Base-by-base conservation (phyloP, 1,140 invertebrate genomes). In the Leguminivora glycinivorella region DNA sequence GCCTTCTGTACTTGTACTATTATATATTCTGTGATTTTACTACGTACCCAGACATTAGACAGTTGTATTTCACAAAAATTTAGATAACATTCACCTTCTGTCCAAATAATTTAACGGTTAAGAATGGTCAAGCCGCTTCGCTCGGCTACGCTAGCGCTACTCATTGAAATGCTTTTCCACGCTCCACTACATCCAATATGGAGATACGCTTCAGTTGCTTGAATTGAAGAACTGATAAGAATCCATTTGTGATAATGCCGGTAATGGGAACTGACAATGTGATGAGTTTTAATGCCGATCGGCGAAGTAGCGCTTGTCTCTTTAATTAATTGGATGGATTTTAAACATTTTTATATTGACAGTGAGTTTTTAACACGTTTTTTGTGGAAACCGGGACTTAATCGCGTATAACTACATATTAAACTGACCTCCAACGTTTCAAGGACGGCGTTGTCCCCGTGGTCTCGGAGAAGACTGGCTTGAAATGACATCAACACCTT, bases 171-270 rank as follows among this genome's bases (percentile, higher is more conserved):
- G 58, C 58, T 31, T 60, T 31, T 4, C 25, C 58, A 63, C 58
- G 58, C 0, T 63, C 26, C 58, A 31, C 25, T 63, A 63, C 26
- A 63, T 34, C 26, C 58, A 31, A 63, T 63, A 31, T 34, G 58
- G 58, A 63, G 26, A 63, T 63, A 63, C 58, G 58, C 26, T 63
- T 63, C 58, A 31, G 25, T 63, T 63, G 10, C n/a, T 17, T 17
- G 58, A 31, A 63, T 63, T 63, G 58, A 63, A 63, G 56, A 58
- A 22, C 25, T 34, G 58, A 63, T 63, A 63, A 63, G 25, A 60
- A 17, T 26, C n/a, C 10, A n/a, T 63, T 63, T 34, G n/a, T 29
- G 58, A 63, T 29, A 29, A 52, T 31, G 56, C 31, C 26, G 17
- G 58, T 63, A 29, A 60, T 60, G 24, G 24, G 25, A 60, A 63